Conservation (phyloP, 2,797 vertebrate genomes). For the Anomalospiza imberbis region DNA sequence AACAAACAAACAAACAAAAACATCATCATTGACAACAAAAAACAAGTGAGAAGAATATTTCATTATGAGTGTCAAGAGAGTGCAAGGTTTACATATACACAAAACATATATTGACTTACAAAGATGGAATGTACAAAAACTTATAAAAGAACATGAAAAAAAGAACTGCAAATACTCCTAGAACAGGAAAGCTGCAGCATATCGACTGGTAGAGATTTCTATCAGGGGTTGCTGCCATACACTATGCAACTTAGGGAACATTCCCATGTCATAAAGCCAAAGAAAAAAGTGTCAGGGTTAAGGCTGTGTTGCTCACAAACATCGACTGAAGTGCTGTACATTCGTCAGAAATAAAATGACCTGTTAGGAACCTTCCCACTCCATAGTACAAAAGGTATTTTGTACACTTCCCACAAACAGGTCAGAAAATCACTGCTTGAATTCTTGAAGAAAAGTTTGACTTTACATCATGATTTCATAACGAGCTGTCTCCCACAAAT, state of each 20-base stretch:
- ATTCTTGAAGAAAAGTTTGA: conserved; percentile 48
- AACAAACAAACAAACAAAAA: background rate
- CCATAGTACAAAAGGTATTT: background rate
- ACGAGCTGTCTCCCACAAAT: conserved; percentile 54
- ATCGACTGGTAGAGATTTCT: conserved; percentile 44
- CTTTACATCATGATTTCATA: conserved; percentile 47
- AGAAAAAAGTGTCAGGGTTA: conserved; percentile 69
- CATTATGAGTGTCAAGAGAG: conserved; percentile 45
- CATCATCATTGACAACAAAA: background rate
- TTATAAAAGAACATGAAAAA: background rate
- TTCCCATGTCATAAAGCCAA: conserved; percentile 72
- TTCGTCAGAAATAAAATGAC: conserved; percentile 61
- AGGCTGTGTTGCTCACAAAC: conserved; percentile 77
- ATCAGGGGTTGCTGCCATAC: conserved; percentile 28
- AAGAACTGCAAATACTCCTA: conserved; percentile 7
- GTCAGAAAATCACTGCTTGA: conserved; percentile 45
- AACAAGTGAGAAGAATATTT: conserved; percentile 32
- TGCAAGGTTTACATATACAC: conserved; percentile 65
- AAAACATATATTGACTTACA: conserved; percentile 52
- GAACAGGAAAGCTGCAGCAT: conserved; percentile 46
- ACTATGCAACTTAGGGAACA: conserved; percentile 56
- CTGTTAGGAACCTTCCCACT: conserved; percentile 22
- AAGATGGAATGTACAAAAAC: conserved; percentile 69
- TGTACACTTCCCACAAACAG: conserved; percentile 40
- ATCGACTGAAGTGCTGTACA: conserved; percentile 71